phyloP scores from a whole-genome alignment of 2,797 vertebrate genomes.

The Selene dorsalis region DNA sequence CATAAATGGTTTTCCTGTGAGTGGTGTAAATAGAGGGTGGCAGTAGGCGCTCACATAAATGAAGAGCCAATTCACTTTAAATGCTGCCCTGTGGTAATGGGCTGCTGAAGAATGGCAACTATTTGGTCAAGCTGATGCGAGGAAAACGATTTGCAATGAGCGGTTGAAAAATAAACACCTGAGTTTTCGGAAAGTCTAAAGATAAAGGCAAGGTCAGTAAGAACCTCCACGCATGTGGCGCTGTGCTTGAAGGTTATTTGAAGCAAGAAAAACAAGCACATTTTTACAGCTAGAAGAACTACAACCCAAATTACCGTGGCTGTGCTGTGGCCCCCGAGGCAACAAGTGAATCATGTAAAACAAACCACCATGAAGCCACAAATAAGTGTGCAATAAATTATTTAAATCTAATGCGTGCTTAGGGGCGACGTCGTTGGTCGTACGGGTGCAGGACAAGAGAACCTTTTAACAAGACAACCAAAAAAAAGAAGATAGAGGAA shows the following conservation, averaged over 20 bases:
- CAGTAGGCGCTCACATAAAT: constrained; percentile 54
- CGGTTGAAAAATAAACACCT: constrained; percentile 59
- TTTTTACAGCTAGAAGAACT: constrained; percentile 51
- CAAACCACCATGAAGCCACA: constrained; percentile 69
- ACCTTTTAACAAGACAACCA: constrained; percentile 55
- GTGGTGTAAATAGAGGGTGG: constrained; percentile 68
- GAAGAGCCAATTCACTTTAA: constrained; percentile 62
- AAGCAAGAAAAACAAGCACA: constrained; percentile 58
- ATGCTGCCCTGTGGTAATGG: constrained; percentile 61
- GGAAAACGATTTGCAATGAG: constrained; percentile 47
- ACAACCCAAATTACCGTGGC: constrained; percentile 59
- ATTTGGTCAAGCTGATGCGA: constrained; percentile 54
- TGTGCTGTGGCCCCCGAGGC: constrained; percentile 47
- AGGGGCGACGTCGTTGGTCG: constrained; percentile 14
- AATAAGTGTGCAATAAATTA: constrained; percentile 72
- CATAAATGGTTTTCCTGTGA: constrained; percentile 65
- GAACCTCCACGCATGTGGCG: not conserved
- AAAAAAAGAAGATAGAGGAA: constrained; percentile 16
- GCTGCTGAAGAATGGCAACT: constrained; percentile 52
- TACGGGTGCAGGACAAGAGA: constrained; percentile 1
- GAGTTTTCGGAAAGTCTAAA: constrained; percentile 38
- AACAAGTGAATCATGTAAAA: constrained; percentile 69
- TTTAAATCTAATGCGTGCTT: constrained; percentile 66
- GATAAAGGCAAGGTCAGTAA: constrained; percentile 33
- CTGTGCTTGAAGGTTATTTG: constrained; percentile 42